Evolutionary conservation across 2,113 vertebrate genomes (phyloP), one percentile per base, ranked within the genome.

Genomic region (Myrmecophaga tridactyla): DNA sequence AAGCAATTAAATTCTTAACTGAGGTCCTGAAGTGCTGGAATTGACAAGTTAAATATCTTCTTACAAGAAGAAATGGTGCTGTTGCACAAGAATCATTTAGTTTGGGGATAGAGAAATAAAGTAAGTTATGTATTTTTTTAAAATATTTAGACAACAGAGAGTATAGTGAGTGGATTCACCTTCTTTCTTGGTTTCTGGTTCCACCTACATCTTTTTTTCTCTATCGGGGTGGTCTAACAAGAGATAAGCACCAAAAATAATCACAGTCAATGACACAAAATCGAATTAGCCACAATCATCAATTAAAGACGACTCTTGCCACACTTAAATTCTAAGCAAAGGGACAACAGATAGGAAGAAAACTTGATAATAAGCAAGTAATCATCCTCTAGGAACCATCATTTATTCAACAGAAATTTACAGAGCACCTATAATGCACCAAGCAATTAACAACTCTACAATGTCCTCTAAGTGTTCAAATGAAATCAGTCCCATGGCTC

Each of bases 261-360:
- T 65, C 36, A 65, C 56, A 88, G 29, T 84, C 46, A 69, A 43
- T 92, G 46, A 92, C 34, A 73, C 41, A 85, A 72, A 88, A 58
- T 94, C 27, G 86, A 91, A 81, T 92, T 75, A 90, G 31, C 17
- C 25, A 58, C 82, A 83, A 63, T 46, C 73, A 90, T 36, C 43
- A 87, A 56, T 58, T 84, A 75, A 86, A 83, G 18, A 83, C 31
- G 34, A 31, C 18, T 89, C 73, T 87, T 86, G 39, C 29, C 39
- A 78, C 51, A 93, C 6, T 60, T 51, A 94, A 82, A 82, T 11
- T 89, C 27, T 75, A 67, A 73, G 12, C 21, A 90, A 13, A 89
- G 20, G 34, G 81, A 87, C 76, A 90, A 75, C 94, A 87, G 36
- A 89, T 31, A 73, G 69, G 67, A 75, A 94, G 69, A 91, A 90